Base-by-base conservation (phyloP, 2,797 vertebrate species). In the Paramormyrops hopkinsi region DNA sequence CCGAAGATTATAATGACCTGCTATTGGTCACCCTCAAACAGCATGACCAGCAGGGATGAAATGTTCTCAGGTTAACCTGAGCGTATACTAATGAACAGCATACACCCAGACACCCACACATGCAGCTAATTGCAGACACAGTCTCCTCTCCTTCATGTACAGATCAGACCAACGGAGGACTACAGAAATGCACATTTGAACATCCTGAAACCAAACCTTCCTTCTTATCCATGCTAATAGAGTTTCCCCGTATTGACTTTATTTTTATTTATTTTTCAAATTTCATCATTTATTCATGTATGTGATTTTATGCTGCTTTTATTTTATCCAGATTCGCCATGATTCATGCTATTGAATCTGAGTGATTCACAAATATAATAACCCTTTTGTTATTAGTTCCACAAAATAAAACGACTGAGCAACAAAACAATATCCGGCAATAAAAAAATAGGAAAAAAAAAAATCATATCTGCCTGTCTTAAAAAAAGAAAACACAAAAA, bases 321-420 rank as follows among this genome's bases (percentile, higher is more conserved):
- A 33, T 62, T 88, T 88, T 44, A 22, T 11, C 56, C 41, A 62
- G 17, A 44, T 87, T 62, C 37, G 17, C 50, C n/a, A 2, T 48
- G 86, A 33, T 65, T 88, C 12, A n/a, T 46, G 86, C 37, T 62
- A 62, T 62, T 62, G 86, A 62, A 62, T 88, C 54, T 29, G n/a
- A 65, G 37, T 62, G 56, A 88, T 22, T 62, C 86, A 44, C 54
- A 88, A 62, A 65, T 88, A 62, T 88, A 88, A 88, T 65, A 86
- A 86, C 44, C 22, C 12, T 37, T 86, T 37, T 53, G 22, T 54
- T 54, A 29, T 50, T 48, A 25, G 22, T 8, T 88, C n/a, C 33
- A 88, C 56, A 48, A 46, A 62, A 88, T 62, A 62, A 65, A 88
- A 88, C 22, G 37, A 88, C 37, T 29, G 37, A 62, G 33, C 19